A percentile compares a stretch with the other conserved stretches of the same genome.
phyloP scores from a whole-genome alignment of 2,113 vertebrate genomes.

The Otocyon megalotis region DNA sequence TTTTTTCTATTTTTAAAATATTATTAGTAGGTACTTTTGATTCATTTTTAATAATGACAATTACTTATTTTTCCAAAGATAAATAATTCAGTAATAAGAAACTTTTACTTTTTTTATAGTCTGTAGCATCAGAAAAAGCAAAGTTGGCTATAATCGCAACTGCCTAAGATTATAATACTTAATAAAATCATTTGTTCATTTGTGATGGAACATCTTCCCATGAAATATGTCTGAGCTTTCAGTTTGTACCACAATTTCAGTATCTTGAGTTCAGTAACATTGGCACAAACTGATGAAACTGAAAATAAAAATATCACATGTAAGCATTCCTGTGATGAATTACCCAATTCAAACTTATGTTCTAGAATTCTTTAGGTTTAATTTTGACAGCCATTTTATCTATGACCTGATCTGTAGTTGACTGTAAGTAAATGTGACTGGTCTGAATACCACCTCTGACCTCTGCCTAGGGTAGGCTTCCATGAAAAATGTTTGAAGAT shows the following conservation, averaged over 20 bases:
- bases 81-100: constrained; percentile 74
- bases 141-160: constrained; percentile 54
- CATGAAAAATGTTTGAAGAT: neutral
- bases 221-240: neutral
- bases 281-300: neutral
- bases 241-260: neutral
- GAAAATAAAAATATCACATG: neutral
- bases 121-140: constrained; percentile 69
- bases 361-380: constrained; percentile 60
- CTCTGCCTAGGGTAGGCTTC: neutral
- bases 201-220: constrained; percentile 40
- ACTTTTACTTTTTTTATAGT: constrained; percentile 75
- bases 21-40: constrained; percentile 47
- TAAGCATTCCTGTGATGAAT: neutral
- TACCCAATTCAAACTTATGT: neutral
- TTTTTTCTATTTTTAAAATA: constrained; percentile 27
- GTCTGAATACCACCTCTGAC: neutral
- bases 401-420: neutral
- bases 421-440: neutral
- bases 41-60: constrained; percentile 72
- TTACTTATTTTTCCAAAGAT: constrained; percentile 61
- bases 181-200: neutral
- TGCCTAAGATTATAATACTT: neutral
- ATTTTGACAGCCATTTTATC: neutral
- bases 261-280: constrained; percentile 3